phyloP scores from a whole-genome alignment of 2,797 vertebrate genomes.

The Acanthopagrus latus region DNA sequence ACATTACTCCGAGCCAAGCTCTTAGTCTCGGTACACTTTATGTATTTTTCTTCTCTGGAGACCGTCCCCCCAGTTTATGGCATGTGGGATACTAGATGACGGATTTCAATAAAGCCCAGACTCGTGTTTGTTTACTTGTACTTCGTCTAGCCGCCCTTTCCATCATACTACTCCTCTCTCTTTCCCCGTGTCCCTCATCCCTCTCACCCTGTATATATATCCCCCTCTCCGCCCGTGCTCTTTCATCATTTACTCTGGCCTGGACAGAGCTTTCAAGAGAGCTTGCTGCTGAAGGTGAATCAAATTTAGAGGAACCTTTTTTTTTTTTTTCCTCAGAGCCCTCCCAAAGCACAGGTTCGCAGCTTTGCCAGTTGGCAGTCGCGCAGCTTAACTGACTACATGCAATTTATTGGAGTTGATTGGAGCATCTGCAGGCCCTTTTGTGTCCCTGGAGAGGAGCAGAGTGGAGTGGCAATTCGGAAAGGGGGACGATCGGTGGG shows the following conservation, averaged over 20 bases:
- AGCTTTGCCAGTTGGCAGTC: slow-evolving; percentile 71
- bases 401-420: slow-evolving; percentile 78
- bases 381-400: slow-evolving; percentile 71
- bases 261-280: slow-evolving; percentile 56
- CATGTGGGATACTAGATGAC: slow-evolving; percentile 37
- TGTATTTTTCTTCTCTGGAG: slow-evolving; percentile 27
- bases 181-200: slow-evolving; percentile 3
- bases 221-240: slow-evolving; percentile 21
- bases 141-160: slow-evolving; percentile 39
- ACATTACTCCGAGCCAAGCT: slow-evolving; percentile 38
- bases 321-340: slow-evolving; percentile 20
- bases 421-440: slow-evolving; percentile 77
- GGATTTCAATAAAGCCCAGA: slow-evolving; percentile 39
- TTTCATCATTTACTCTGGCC: slow-evolving; percentile 67
- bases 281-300: slow-evolving; percentile 68
- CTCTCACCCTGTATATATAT: slow-evolving; percentile 8
- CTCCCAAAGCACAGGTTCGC: slow-evolving; percentile 59
- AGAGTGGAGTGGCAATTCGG: slow-evolving; percentile 67
- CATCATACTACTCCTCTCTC: slow-evolving; percentile 32
- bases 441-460: slow-evolving; percentile 68
- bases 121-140: slow-evolving; percentile 59
- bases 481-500: slow-evolving; percentile 1
- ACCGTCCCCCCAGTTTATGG: slow-evolving; percentile 40
- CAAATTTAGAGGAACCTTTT: slow-evolving; percentile 61
- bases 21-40: slow-evolving; percentile 23